phyloP scores from a whole-genome alignment of 2,113 vertebrate species.

The Dicerorhinus sumatrensis region DNA sequence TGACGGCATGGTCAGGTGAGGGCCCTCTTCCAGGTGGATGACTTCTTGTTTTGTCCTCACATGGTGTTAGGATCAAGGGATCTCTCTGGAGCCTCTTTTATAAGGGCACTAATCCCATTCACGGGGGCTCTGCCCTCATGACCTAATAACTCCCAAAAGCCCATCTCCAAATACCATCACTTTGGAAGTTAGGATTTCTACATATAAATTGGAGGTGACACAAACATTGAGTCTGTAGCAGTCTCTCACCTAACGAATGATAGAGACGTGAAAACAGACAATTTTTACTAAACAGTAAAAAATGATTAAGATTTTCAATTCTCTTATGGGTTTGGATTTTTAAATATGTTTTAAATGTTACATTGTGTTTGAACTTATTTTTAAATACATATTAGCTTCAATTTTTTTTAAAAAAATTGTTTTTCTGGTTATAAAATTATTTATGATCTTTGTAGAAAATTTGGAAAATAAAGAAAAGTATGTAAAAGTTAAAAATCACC shows the following conservation, averaged over 20 bases:
- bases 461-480: neutral
- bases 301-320: constrained; percentile 1
- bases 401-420: neutral
- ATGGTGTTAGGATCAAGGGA: neutral
- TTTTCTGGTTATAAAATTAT: neutral
- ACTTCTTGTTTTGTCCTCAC: neutral
- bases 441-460: neutral
- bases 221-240: neutral
- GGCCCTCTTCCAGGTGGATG: neutral
- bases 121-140: neutral
- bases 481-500: constrained; percentile 13
- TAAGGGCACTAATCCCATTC: neutral
- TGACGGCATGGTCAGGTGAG: neutral
- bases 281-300: neutral
- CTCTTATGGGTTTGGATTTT: neutral
- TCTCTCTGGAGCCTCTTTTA: neutral
- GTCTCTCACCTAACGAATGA: neutral
- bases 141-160: neutral
- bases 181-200: neutral
- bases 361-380: constrained; percentile 13
- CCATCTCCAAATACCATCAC: neutral
- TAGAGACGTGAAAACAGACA: neutral
- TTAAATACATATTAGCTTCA: neutral
- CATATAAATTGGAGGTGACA: neutral
- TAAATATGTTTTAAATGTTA: neutral